Conservation (phyloP, 2,113 vertebrate species). For the Antennarius striatus region DNA sequence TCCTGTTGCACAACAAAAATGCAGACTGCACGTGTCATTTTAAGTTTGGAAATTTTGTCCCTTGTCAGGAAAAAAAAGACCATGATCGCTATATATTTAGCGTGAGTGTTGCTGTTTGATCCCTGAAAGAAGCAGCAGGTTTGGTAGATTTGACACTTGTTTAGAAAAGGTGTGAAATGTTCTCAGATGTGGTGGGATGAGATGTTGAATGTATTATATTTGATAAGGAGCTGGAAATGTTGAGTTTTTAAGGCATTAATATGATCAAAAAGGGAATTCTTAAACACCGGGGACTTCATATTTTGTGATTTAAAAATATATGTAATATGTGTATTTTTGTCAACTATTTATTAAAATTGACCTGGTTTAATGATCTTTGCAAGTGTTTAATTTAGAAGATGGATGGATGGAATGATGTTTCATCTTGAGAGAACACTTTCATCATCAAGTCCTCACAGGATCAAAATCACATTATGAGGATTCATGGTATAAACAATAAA, state of each 20-base stretch:
- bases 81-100: conserved; percentile 38
- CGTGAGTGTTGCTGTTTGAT: conserved; percentile 35
- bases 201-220: neutral
- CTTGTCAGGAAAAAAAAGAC: conserved; percentile 37
- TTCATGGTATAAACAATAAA: neutral
- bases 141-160: conserved; percentile 25
- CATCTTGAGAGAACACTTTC: neutral
- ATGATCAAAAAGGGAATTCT: conserved; percentile 19
- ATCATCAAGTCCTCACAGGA: too few relatives aligned
- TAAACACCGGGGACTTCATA: neutral
- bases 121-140: conserved; percentile 7
- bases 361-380: conserved; percentile 3
- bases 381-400: conserved; percentile 7
- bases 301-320: too few relatives aligned
- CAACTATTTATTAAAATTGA: conserved; percentile 59
- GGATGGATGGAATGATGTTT: neutral
- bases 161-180: conserved; percentile 25
- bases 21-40: conserved; percentile 21
- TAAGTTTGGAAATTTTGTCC: conserved; percentile 21
- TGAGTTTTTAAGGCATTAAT: conserved; percentile 2
- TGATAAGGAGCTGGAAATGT: conserved; percentile 5
- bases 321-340: conserved; percentile 28
- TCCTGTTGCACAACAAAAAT: neutral
- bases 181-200: conserved; percentile 5
- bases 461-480: too few relatives aligned